Percentiles rank a stretch among this genome's conserved stretches.
These are phyloP conservation scores for Drosophila mulleri DNA, from an alignment of 2,888 invertebrate species.

Conservation along the genomic window DNA sequence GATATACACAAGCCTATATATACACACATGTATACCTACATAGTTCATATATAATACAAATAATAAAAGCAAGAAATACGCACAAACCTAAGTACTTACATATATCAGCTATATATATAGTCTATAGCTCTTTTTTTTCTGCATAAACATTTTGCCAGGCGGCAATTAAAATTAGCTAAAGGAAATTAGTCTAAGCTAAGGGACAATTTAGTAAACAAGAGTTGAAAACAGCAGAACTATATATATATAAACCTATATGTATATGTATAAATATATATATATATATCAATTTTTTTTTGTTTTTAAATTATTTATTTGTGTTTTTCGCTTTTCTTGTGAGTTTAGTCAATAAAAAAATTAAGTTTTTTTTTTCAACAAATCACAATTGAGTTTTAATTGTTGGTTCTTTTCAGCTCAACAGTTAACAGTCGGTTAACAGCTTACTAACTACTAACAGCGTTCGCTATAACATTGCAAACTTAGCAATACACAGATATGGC, in stretches of 20 bases:
- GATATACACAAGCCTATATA: conserved; percentile 25
- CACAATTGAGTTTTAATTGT: conserved; percentile 25
- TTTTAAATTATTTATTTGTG: conserved; percentile 73
- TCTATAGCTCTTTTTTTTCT: conserved; percentile 26
- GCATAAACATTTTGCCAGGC: conserved; percentile 55
- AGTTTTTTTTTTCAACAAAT: conserved; percentile 56
- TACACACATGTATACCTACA: conserved; percentile 25
- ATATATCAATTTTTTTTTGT: conserved; percentile 37
- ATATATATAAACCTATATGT: conserved; percentile 1
- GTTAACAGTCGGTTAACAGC: neutral
- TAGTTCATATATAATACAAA: conserved; percentile 27
- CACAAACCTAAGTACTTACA: conserved; percentile 33
- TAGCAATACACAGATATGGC: neutral
- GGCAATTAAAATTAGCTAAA: conserved; percentile 73
- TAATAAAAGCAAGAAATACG: conserved; percentile 24
- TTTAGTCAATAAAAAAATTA: conserved; percentile 75
- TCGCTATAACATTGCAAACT: neutral
- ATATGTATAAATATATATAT: neutral
- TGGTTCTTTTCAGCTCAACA: conserved; percentile 2
- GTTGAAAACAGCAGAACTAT: conserved; percentile 23
- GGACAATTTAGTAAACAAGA: conserved; percentile 14
- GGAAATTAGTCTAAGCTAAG: conserved; percentile 55
- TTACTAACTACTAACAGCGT: neutral
- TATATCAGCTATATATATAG: conserved; percentile 23
- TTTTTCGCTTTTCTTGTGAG: conserved; percentile 72